Percentiles rank a stretch among this genome's conserved stretches.
Evolutionary conservation across 2,113 vertebrate genomes (phyloP).

Genomic region (Lota lota): DNA sequence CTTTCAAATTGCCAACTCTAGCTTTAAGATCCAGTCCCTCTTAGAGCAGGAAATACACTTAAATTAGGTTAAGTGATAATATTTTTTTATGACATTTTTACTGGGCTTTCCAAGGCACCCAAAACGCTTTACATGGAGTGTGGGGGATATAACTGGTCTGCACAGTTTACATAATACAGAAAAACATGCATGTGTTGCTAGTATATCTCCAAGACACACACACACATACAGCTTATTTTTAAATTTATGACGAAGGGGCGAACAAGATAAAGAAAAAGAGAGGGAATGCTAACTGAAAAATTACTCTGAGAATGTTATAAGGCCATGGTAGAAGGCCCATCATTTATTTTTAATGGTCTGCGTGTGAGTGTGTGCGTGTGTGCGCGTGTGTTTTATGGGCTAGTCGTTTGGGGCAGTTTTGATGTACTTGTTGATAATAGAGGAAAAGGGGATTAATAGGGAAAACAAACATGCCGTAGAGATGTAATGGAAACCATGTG

Average conservation of each 20-base stretch:
- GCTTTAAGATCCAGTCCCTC: no score
- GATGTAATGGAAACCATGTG: slow-evolving; percentile 70
- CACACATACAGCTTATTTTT: background rate
- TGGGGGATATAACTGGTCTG: no score
- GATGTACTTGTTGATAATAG: slow-evolving; percentile 65
- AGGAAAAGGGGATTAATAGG: slow-evolving; percentile 65
- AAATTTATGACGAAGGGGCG: no score
- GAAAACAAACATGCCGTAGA: slow-evolving; percentile 69
- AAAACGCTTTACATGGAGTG: no score
- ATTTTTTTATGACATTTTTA: no score
- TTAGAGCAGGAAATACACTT: no score
- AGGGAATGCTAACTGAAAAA: background rate
- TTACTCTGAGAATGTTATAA: background rate
- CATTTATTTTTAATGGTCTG: slow-evolving; percentile 8
- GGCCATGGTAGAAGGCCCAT: slow-evolving; percentile 13
- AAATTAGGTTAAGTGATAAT: no score
- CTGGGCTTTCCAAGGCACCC: no score
- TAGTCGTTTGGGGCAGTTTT: slow-evolving; percentile 61
- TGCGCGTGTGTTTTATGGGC: slow-evolving; percentile 28
- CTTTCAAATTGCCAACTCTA: no score
- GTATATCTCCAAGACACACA: background rate
- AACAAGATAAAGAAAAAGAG: background rate
- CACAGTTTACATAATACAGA: no score
- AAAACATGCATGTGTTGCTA: no score
- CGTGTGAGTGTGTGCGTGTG: slow-evolving; percentile 26